Base-by-base conservation (phyloP, 2,113 vertebrate genomes). In the Etheostoma cragini region DNA sequence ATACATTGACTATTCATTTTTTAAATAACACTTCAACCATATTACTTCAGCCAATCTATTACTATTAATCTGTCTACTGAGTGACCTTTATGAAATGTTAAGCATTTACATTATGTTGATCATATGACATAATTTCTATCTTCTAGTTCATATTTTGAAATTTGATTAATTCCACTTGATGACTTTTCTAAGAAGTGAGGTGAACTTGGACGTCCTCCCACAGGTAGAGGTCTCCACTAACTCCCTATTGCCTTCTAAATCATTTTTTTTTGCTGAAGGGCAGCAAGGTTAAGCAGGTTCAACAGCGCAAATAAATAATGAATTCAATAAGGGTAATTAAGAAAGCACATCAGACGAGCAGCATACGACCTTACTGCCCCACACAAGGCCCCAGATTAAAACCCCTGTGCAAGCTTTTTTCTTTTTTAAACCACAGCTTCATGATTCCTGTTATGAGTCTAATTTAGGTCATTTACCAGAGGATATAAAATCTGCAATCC, bases 291-390 rank as follows among this genome's bases (percentile, higher is more conserved):
- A 93, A 93, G 83, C 65, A 91, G 92, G 92, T 92, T 93, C 85
- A 87, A 80, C 78, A 72, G 80, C 78, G 91, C 86, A 93, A 91
- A 91, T 94, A 94, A 92, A 91, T 93, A 91, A 94, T 92, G 68
- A 91, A 94, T 94, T 83, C 72, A 91, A 90, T 83, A 81, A 90
- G 87, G 88, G 87, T 93, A 92, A 95, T 94, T 93, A 94, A 89
- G 83, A 89, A 92, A 85, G 85, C 80, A 87, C 85, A 91, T 89
- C 87, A 86, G 90, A 85, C 3, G 85, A 90, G 80, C 78, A 66
- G 72, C 65, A 50, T 8, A 57, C 6, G 71, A 91, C 82, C 87
- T 83, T 60, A 26, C 15, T 2, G 69, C 57, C 42, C 86, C 72
- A 50, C 78, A 72, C 54, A 78, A 67, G 74, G 83, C 76, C 82